phyloP scores from a whole-genome alignment of 35 echinoderm and acorn worm genomes.

The Hemicentrotus pulcherrimus region DNA sequence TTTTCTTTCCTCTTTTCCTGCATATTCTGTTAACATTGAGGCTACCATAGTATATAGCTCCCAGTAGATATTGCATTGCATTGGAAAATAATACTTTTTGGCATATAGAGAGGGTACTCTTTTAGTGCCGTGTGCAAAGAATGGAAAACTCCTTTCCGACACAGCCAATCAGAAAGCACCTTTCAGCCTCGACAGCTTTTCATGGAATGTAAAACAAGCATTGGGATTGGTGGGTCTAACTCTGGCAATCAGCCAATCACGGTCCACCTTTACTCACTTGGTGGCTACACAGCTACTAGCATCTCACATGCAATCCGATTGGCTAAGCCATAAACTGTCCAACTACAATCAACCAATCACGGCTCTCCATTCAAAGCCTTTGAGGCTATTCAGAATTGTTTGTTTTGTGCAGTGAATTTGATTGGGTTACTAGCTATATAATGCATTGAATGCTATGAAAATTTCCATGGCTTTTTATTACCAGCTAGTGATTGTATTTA shows the following conservation, averaged over 20 bases:
- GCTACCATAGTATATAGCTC: background rate
- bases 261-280: constrained; percentile 8
- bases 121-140: constrained; percentile 45
- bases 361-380: constrained; percentile 15
- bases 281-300: constrained; percentile 42
- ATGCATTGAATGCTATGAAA: constrained; percentile 3
- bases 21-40: background rate
- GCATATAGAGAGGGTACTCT: background rate
- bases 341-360: constrained; percentile 35
- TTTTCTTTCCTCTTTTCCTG: background rate
- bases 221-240: constrained; percentile 37
- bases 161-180: constrained; percentile 53
- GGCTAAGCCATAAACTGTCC: constrained; percentile 31
- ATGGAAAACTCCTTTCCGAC: background rate
- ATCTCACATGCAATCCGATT: constrained; percentile 12
- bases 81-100: constrained; percentile 39
- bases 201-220: constrained; percentile 38
- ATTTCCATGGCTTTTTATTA: background rate
- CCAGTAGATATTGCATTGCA: background rate
- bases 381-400: background rate
- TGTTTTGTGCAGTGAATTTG: background rate
- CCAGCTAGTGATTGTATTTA: background rate
- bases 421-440: constrained; percentile 41
- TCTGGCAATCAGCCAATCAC: constrained; percentile 34
- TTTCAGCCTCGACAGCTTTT: constrained; percentile 35